Evolutionary conservation across 1,140 invertebrate genomes (phyloP), one percentile per base, ranked within the genome.

Genomic region (Melitaea cinxia): DNA sequence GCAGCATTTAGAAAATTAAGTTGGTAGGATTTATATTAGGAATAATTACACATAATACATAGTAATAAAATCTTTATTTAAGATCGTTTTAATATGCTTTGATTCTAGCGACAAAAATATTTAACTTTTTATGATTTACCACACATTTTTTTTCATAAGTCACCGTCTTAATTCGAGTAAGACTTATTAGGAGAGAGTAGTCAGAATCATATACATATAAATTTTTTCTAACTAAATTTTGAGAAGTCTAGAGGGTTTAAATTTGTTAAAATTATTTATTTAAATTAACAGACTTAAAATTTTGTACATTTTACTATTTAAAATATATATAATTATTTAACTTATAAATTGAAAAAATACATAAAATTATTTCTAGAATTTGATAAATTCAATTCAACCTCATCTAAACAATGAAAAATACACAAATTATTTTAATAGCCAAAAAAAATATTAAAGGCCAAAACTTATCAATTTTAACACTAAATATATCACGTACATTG

Each of bases 271-370:
- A 14, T 42, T 17, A 14, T n/a, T 42, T 17, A 42, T 42, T 6
- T 15, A 42, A 45, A 49, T 55, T 47, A 33, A 54, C 0, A 47
- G 17, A 59, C 55, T 24, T 75, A 69, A 73, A 79, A 77, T 73
- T 78, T 78, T 82, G 73, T 80, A 80, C 75, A 77, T 73, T 33
- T 49, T 49, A 9, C 17, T 15, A 12, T 33, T 33, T 30, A 30
- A n/a, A n/a, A n/a, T n/a, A n/a, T n/a, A n/a, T n/a, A n/a, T n/a
- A n/a, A n/a, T n/a, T n/a, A n/a, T n/a, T n/a, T n/a, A n/a, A n/a
- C n/a, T n/a, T n/a, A n/a, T n/a, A n/a, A n/a, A n/a, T n/a, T n/a
- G n/a, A n/a, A n/a, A n/a, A n/a, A n/a, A n/a, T n/a, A n/a, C n/a
- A n/a, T n/a, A n/a, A n/a, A n/a, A n/a, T n/a, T n/a, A n/a, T n/a